These are phyloP conservation scores for Ormia ochracea DNA, from an alignment of 2,888 invertebrate species.

Conservation along the genomic window DNA sequence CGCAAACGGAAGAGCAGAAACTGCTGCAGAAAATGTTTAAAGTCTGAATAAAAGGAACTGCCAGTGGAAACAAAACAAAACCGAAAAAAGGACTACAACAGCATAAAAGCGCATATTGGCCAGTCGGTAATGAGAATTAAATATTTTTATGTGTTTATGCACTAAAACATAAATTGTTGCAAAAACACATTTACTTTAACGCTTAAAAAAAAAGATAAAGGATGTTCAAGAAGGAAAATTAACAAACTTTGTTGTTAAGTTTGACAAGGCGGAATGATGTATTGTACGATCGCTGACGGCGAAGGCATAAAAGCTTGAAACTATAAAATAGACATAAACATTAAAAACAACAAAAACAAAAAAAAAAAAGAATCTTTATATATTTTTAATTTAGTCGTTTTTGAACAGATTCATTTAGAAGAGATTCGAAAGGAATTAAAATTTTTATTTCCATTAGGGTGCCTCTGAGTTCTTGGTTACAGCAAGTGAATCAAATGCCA, in stretches of 20 bases:
- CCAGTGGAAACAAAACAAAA: background rate
- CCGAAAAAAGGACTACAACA: background rate
- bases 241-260: constrained; percentile 60
- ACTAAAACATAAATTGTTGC: constrained; percentile 60
- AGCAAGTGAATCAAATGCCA: too few species aligned
- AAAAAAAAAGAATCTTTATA: too few species aligned
- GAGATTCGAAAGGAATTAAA: background rate
- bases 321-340: constrained; percentile 47
- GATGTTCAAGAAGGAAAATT: constrained; percentile 8
- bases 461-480: background rate
- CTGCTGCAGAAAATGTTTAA: background rate
- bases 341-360: too few species aligned
- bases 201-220: constrained; percentile 18
- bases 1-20: background rate
- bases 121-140: constrained; percentile 33
- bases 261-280: constrained; percentile 58
- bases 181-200: constrained; percentile 60
- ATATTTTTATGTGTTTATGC: constrained; percentile 11
- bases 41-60: background rate
- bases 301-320: constrained; percentile 21
- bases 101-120: constrained; percentile 24
- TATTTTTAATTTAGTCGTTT: constrained; percentile 54
- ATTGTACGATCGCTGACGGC: constrained; percentile 20
- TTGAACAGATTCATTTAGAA: background rate
- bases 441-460: background rate